These are phyloP conservation scores for Pegea sp. DNA, from an alignment of 23 tunicate species.

Conservation along the genomic window DNA sequence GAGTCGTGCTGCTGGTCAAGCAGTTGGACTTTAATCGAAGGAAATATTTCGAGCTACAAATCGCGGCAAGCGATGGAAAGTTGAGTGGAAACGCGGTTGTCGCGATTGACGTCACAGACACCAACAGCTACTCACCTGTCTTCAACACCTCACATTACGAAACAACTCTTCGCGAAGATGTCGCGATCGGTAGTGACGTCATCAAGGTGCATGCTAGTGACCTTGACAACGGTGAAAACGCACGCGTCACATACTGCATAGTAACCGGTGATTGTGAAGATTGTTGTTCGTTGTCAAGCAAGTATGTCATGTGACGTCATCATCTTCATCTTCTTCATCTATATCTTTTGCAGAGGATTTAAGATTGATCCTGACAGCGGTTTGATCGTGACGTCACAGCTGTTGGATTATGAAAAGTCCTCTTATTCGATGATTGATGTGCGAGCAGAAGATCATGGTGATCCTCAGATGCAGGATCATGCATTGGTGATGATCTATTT, in stretches of 20 bases:
- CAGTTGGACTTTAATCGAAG: constrained; percentile 30
- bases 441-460: constrained; percentile 48
- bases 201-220: constrained; percentile 61
- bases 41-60: constrained; percentile 10
- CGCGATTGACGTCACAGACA: constrained; percentile 28
- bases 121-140: constrained; percentile 47
- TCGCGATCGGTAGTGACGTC: constrained; percentile 11
- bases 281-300: neutral
- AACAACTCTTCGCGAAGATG: constrained; percentile 13
- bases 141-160: constrained; percentile 18
- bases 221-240: constrained; percentile 73
- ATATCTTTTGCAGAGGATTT: constrained; percentile 47
- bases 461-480: constrained; percentile 22
- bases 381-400: constrained; percentile 14
- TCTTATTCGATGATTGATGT: constrained; percentile 13
- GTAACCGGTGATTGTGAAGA: neutral
- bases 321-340: neutral
- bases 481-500: constrained; percentile 36
- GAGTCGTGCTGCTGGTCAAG: constrained; percentile 18
- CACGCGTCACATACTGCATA: constrained; percentile 55
- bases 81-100: constrained; percentile 14
- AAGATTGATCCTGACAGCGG: constrained; percentile 27
- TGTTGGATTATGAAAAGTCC: constrained; percentile 30
- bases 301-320: neutral
- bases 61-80: constrained; percentile 38